Base-by-base conservation (phyloP, 2,888 invertebrate species). In the Tipula unca region DNA sequence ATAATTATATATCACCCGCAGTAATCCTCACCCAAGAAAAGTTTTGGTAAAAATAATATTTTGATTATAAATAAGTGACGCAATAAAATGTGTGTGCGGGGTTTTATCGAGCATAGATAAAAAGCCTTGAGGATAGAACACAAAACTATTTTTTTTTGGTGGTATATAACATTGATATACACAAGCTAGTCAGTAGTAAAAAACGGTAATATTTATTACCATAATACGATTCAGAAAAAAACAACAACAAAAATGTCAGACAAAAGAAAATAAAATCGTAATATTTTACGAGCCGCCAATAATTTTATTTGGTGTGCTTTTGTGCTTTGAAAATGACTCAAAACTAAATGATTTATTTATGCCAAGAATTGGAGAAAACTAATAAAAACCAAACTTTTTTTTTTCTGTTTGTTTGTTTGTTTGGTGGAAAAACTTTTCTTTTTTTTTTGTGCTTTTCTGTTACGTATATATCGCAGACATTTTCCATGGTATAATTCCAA, bases 321-420 rank as follows among this genome's bases (percentile, higher is more conserved):
- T 69, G 69, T 69, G 69, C 69, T 69, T 69, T 69, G 25, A 25
- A 69, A 69, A 69, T 69, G 69, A 25, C 69, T 69, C 69, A 69
- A 69, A 69, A 69, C 69, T 69, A 69, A 69, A 69, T 69, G 69
- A 69, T 69, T 69, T 69, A 69, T 69, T 69, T 69, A 69, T 69
- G 25, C 69, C 69, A 69, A 25, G 69, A 69, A 69, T 69, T 69
- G 25, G 69, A 69, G 25, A 69, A 69, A 69, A 69, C 69, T 69
- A 69, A 69, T 69, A 69, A 69, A 69, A 69, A 25, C 17, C 17
- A 54, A 32, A 32, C 6, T 32, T 17, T 54, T 69, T 69, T 69
- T 25, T 69, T 69, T 69, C 3, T 20, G 32, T 32, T 32, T 32
- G 32, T 32, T 32, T 32, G 5, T 32, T 32, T 69, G 25, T 69